These are phyloP conservation scores for Triplophysa rosa DNA, from an alignment of 2,113 vertebrate genomes.

Conservation along the genomic window DNA sequence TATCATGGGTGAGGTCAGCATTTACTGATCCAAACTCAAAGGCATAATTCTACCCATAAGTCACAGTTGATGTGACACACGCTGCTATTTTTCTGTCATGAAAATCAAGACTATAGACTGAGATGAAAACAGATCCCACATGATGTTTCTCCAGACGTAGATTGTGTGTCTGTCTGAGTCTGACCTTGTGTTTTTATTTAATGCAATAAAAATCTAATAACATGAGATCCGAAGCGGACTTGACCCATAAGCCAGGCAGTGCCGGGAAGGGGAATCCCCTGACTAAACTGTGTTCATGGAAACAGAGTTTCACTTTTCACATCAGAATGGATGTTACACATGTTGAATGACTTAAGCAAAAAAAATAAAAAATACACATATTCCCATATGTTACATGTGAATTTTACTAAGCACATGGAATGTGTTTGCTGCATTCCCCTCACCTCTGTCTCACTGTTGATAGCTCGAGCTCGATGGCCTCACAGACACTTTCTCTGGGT, in stretches of 20 bases:
- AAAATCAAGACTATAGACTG: neutral
- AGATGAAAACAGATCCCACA: neutral
- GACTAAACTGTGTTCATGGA: constrained; percentile 30
- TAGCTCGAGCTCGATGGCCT: neutral
- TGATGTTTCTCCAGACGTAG: constrained; percentile 37
- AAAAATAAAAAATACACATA: neutral
- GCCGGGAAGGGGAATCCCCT: constrained; percentile 43
- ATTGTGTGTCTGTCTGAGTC: constrained; percentile 2
- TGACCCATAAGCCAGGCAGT: constrained; percentile 19
- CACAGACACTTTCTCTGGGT: neutral
- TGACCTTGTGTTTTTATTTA: constrained; percentile 24
- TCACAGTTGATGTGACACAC: constrained; percentile 15
- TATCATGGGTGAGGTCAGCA: constrained; percentile 24
- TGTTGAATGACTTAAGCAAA: neutral
- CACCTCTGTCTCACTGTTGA: constrained; percentile 2
- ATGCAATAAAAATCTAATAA: constrained; percentile 21
- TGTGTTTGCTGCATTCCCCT: neutral
- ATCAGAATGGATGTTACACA: constrained; percentile 2
- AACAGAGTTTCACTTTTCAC: constrained; percentile 43
- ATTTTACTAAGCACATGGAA: neutral
- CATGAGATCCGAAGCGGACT: constrained; percentile 5
- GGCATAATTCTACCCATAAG: neutral
- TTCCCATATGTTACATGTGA: neutral
- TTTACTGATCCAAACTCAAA: constrained; percentile 16
- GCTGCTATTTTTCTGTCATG: neutral